A percentile compares a stretch with the other conserved stretches of the same genome.
These are phyloP conservation scores for Hemibagrus wyckioides DNA, from an alignment of 2,113 vertebrate species.

Conservation along the genomic window DNA sequence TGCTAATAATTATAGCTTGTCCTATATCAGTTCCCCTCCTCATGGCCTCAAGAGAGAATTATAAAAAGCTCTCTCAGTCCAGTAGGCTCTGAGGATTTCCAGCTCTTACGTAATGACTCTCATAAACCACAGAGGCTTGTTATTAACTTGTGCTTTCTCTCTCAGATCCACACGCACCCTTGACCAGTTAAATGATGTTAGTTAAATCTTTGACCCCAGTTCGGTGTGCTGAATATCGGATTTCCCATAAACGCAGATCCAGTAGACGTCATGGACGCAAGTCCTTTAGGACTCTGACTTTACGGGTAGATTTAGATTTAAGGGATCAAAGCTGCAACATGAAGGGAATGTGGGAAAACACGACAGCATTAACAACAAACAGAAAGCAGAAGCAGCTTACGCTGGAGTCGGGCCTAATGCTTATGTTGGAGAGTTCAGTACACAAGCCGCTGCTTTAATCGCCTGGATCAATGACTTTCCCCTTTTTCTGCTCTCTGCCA, in stretches of 20 bases:
- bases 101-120: constrained; percentile 36
- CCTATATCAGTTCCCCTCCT: constrained; percentile 40
- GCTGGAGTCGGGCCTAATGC: constrained; percentile 24
- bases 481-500: neutral
- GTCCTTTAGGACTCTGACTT: constrained; percentile 29
- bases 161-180: constrained; percentile 31
- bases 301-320: constrained; percentile 24
- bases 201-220: constrained; percentile 28
- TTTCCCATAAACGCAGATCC: constrained; percentile 26
- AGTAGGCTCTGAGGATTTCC: constrained; percentile 33
- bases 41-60: constrained; percentile 32
- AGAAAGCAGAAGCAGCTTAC: constrained; percentile 35
- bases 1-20: constrained; percentile 34
- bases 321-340: constrained; percentile 26
- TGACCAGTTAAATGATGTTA: constrained; percentile 1
- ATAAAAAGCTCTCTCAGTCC: constrained; percentile 35
- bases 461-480: neutral
- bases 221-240: constrained; percentile 13
- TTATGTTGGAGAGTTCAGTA: constrained; percentile 22
- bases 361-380: constrained; percentile 25
- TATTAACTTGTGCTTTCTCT: constrained; percentile 15
- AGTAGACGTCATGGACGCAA: constrained; percentile 20
- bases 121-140: constrained; percentile 25
- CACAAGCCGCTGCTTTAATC: neutral
- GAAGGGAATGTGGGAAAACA: constrained; percentile 30